Percentiles rank a stretch among this genome's conserved stretches.
These are phyloP conservation scores for Tringa solitaria DNA, from an alignment of 2,113 vertebrate genomes.

Conservation along the genomic window DNA sequence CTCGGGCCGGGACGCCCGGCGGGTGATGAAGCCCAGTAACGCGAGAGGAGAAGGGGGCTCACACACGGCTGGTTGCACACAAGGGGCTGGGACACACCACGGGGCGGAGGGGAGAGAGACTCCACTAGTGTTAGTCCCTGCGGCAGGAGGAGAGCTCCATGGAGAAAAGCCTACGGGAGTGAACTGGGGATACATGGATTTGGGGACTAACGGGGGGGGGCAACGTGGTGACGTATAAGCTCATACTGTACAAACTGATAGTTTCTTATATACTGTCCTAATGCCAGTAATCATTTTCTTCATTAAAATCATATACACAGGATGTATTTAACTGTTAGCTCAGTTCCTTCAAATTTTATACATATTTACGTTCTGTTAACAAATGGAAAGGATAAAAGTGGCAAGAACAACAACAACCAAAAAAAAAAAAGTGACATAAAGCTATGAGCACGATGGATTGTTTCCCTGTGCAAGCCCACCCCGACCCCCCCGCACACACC, in stretches of 20 bases:
- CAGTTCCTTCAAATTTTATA: slow-evolving; percentile 93
- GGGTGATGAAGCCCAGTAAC: slow-evolving; percentile 65
- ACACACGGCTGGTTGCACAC: slow-evolving; percentile 62
- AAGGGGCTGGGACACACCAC: no score
- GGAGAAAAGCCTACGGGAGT: no score
- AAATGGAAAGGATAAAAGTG: slow-evolving; percentile 75
- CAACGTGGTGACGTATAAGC: not conserved
- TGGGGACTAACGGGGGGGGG: no score
- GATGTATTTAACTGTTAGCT: slow-evolving; percentile 90
- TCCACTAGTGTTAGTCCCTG: no score
- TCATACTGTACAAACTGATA: slow-evolving; percentile 82
- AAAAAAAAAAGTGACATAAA: slow-evolving; percentile 40
- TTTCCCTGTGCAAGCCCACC: slow-evolving; percentile 65
- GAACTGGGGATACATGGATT: no score
- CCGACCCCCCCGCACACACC: slow-evolving; percentile 15
- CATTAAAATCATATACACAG: slow-evolving; percentile 96
- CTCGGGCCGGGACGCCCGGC: slow-evolving; percentile 58
- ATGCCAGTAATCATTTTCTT: slow-evolving; percentile 86
- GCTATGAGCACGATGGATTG: slow-evolving; percentile 58
- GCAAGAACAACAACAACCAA: not conserved
- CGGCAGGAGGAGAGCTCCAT: no score
- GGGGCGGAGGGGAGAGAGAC: no score
- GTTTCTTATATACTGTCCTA: slow-evolving; percentile 77
- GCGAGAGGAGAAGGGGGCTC: not conserved
- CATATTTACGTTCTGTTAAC: slow-evolving; percentile 89